Conservation (phyloP, 2,797 vertebrate species). For the Channallabes apus region DNA sequence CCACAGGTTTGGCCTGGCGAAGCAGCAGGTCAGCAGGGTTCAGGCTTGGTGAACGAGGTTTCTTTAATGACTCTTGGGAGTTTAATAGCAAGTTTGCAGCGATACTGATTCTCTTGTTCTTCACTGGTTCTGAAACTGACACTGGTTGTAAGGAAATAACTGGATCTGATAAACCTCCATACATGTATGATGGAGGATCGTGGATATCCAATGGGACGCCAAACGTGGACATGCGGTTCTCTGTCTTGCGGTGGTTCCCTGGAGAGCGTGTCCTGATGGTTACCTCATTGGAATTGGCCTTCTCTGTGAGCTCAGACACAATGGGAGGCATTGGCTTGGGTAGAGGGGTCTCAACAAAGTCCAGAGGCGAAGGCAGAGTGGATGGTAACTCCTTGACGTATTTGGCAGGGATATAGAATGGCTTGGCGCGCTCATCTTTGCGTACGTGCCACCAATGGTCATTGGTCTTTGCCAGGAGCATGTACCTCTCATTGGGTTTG, state of each 20-base stretch:
- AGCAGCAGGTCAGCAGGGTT: conserved; percentile 66
- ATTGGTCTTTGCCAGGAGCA: conserved; percentile 91
- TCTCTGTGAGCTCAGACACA: conserved; percentile 37
- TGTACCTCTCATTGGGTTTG: conserved; percentile 89
- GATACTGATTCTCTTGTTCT: conserved; percentile 52
- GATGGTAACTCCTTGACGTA: conserved; percentile 89
- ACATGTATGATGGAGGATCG: conserved; percentile 49
- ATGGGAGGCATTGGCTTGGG: conserved; percentile 55
- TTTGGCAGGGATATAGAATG: conserved; percentile 93
- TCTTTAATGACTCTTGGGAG: conserved; percentile 28
- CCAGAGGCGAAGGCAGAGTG: conserved; percentile 67
- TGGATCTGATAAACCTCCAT: conserved; percentile 35
- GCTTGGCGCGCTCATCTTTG: conserved; percentile 75
- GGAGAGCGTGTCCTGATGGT: conserved; percentile 65
- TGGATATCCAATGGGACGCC: conserved; percentile 67
- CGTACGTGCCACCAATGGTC: conserved; percentile 96
- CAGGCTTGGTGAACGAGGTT: conserved; percentile 65
- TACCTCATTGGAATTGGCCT: conserved; percentile 63
- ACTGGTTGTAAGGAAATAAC: conserved; percentile 30
- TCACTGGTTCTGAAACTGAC: conserved; percentile 28
- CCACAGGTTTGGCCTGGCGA: conserved; percentile 64
- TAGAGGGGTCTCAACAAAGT: conserved; percentile 57
- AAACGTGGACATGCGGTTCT: conserved; percentile 80
- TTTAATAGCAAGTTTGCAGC: conserved; percentile 16
- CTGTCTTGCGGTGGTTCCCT: conserved; percentile 59